Evolutionary conservation across 2,888 invertebrate species (phyloP).

Genomic region (Laspeyria flexula): DNA sequence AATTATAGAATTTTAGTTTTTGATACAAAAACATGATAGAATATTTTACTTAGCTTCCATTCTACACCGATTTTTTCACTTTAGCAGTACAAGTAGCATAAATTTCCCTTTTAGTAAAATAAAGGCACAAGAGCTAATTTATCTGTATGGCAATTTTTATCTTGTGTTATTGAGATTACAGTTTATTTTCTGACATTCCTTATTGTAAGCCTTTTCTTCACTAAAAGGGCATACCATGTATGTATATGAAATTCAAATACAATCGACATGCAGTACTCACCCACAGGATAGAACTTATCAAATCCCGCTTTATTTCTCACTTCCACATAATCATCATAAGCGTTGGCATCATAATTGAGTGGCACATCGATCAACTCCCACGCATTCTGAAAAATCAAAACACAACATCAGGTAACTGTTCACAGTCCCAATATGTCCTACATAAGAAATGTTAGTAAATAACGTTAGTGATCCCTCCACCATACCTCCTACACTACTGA

Average conservation of each 20-base stretch:
- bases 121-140: too few relatives aligned
- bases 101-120: too few relatives aligned
- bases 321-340: slow-evolving; percentile 74
- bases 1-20: neutral
- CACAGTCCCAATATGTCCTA: slow-evolving; percentile 5
- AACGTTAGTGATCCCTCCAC: slow-evolving; percentile 31
- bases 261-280: slow-evolving; percentile 62
- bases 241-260: too few relatives aligned
- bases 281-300: slow-evolving; percentile 84
- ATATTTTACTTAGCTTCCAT: too few relatives aligned
- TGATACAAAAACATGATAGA: neutral
- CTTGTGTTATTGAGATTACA: too few relatives aligned
- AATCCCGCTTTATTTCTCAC: slow-evolving; percentile 87
- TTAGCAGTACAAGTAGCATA: too few relatives aligned
- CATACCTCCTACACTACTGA: slow-evolving; percentile 30
- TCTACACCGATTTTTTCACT: too few relatives aligned
- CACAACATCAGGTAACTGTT: slow-evolving; percentile 7
- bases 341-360: slow-evolving; percentile 62
- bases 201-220: too few relatives aligned
- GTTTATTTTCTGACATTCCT: too few relatives aligned
- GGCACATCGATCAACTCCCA: slow-evolving; percentile 84
- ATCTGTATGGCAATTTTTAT: too few relatives aligned
- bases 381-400: slow-evolving; percentile 81
- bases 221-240: too few relatives aligned
- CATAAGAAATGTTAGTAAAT: slow-evolving; percentile 17